A percentile compares a stretch with the other conserved stretches of the same genome.
Evolutionary conservation across 1,140 invertebrate species (phyloP).

Genomic region (Meloidogyne hapla): DNA sequence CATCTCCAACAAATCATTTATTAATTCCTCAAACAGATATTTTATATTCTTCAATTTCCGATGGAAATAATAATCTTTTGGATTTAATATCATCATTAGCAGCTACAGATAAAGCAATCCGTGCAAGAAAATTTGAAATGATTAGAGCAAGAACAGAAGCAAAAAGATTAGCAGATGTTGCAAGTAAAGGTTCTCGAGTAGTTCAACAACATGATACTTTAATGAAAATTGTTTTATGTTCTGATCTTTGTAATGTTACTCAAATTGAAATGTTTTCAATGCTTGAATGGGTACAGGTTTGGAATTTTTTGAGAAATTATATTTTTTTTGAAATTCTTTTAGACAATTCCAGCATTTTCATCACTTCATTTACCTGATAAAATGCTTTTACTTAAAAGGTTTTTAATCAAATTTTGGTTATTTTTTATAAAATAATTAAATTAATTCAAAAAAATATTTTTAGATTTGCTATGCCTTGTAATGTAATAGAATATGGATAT

Average conservation of each 20-base stretch:
- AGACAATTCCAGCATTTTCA: constrained; percentile 44
- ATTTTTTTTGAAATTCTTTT: neutral
- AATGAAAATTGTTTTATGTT: constrained; percentile 42
- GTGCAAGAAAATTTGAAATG: constrained; percentile 44
- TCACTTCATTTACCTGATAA: constrained; percentile 33
- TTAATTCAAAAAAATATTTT: neutral
- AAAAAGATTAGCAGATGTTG: constrained; percentile 43
- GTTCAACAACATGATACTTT: constrained; percentile 23
- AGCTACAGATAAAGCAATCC: constrained; percentile 41
- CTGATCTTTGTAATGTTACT: constrained; percentile 46
- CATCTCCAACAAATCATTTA: neutral
- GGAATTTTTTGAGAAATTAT: neutral
- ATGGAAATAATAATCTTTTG: constrained; percentile 24
- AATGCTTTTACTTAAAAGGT: constrained; percentile 48
- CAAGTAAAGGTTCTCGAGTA: constrained; percentile 8
- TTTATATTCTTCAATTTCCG: neutral
- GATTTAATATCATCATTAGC: constrained; percentile 42
- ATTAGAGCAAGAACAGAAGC: constrained; percentile 46
- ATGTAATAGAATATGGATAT: constrained; percentile 50
- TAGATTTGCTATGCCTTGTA: constrained; percentile 45
- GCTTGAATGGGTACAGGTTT: constrained; percentile 45
- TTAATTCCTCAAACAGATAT: neutral
- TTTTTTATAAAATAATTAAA: constrained; percentile 1
- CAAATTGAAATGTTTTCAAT: constrained; percentile 47
- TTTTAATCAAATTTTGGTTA: neutral